A percentile compares a stretch with the other conserved stretches of the same genome.
Evolutionary conservation across 2,113 vertebrate genomes (phyloP).

Genomic region (Gallinago media): DNA sequence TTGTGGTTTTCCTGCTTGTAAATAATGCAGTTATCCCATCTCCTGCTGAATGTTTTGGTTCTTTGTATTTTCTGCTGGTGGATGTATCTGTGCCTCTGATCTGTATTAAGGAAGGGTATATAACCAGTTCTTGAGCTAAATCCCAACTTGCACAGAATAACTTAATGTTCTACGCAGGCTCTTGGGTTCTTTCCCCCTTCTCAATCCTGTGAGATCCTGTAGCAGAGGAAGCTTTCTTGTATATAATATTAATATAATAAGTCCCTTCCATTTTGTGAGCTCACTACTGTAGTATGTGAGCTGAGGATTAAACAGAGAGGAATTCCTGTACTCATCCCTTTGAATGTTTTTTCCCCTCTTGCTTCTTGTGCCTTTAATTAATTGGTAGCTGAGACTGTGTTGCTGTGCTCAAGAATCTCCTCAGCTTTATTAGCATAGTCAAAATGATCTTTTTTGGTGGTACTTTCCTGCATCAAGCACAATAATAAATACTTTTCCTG

Average conservation of each 20-base stretch:
- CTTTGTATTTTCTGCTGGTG: not conserved
- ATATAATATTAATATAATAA: not conserved
- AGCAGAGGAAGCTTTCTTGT: not conserved
- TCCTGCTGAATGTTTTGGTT: constrained; percentile 9
- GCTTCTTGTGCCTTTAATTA: not conserved
- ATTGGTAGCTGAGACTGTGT: not conserved
- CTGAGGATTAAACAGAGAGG: not conserved
- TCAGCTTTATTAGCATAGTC: not conserved
- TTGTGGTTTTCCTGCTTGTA: constrained; percentile 57
- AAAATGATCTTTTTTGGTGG: not conserved
- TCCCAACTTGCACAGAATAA: not conserved
- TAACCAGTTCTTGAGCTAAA: not conserved
- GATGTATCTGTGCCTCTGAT: not conserved
- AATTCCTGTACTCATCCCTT: not conserved
- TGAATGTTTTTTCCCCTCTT: not conserved
- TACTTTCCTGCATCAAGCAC: not conserved
- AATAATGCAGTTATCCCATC: constrained; percentile 23
- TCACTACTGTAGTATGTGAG: not conserved
- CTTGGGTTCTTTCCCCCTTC: not conserved
- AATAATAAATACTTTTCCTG: not conserved
- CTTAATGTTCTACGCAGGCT: not conserved
- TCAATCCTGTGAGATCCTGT: not conserved
- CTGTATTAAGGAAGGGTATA: not conserved
- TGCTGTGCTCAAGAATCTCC: not conserved
- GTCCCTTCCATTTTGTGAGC: not conserved